phyloP scores from a whole-genome alignment of 23 tunicate genomes.

The Trididemnum miniatum region DNA sequence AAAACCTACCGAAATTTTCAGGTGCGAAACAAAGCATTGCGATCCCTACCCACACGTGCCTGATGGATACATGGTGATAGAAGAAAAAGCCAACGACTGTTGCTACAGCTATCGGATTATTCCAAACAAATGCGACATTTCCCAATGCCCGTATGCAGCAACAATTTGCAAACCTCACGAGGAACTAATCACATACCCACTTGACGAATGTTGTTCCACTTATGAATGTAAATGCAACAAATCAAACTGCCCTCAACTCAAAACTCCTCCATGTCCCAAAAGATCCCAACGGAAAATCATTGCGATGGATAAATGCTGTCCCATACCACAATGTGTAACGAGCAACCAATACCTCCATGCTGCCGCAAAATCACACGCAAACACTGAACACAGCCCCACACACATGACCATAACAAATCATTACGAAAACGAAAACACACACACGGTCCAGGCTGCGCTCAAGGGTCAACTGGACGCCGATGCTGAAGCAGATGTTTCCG shows the following conservation, averaged over 20 bases:
- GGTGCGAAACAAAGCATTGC: conserved; percentile 45
- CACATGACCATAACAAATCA: neutral
- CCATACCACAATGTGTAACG: conserved; percentile 60
- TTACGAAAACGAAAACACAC: neutral
- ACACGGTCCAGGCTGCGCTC: neutral
- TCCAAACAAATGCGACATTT: conserved; percentile 50
- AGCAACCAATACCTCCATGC: neutral
- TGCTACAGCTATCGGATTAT: conserved; percentile 60
- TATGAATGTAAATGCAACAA: conserved; percentile 86
- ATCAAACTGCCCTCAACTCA: conserved; percentile 51
- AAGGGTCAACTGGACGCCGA: conserved; percentile 1
- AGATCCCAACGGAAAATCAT: conserved; percentile 38
- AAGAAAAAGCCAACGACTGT: conserved; percentile 81
- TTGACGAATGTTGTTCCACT: conserved; percentile 83
- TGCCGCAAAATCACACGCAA: neutral
- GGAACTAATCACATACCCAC: conserved; percentile 47
- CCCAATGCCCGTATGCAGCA: conserved; percentile 52
- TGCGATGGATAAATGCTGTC: conserved; percentile 55
- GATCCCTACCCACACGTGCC: conserved; percentile 59
- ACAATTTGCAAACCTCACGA: conserved; percentile 58
- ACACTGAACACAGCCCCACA: neutral
- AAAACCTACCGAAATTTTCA: too few species aligned
- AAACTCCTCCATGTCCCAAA: conserved; percentile 58
- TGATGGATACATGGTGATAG: conserved; percentile 58
- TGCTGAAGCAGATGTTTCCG: conserved; percentile 12